phyloP scores from a whole-genome alignment of 2,888 invertebrate genomes.

The Hesperia comma region DNA sequence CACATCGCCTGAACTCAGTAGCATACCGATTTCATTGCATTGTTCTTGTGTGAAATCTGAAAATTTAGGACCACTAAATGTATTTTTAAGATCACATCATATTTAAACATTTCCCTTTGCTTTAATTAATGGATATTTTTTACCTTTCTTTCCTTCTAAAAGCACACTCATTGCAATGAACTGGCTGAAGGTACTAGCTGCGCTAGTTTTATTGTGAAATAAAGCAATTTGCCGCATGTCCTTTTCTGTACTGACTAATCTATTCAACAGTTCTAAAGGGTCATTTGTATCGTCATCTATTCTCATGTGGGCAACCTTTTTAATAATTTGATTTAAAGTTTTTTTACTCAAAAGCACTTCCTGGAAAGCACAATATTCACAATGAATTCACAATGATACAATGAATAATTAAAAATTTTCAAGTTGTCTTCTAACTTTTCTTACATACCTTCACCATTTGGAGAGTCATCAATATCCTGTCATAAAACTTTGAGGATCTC shows the following conservation, averaged over 20 bases:
- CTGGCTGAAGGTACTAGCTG: conserved; percentile 81
- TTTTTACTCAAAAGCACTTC: conserved; percentile 6
- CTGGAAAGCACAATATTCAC: conserved; percentile 4
- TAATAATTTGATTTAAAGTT: conserved; percentile 48
- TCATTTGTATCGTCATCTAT: conserved; percentile 55
- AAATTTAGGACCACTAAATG: conserved; percentile 40
- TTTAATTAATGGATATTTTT: conserved; percentile 27
- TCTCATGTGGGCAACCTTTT: conserved; percentile 53
- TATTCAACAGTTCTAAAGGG: conserved; percentile 56
- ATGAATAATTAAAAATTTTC: too few species aligned
- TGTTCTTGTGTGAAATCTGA: conserved; percentile 86
- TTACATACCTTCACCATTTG: conserved; percentile 58
- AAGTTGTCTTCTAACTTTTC: too few species aligned
- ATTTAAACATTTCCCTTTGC: too few species aligned
- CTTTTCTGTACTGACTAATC: conserved; percentile 53
- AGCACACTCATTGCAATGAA: conserved; percentile 81
- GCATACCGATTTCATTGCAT: conserved; percentile 86
- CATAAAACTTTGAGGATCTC: conserved; percentile 51
- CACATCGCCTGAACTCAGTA: conserved; percentile 88
- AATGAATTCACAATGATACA: too few species aligned
- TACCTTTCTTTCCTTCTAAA: conserved; percentile 77
- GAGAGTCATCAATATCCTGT: conserved; percentile 45
- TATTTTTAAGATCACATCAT: too few species aligned
- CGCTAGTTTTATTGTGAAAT: conserved; percentile 73
- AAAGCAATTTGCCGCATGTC: conserved; percentile 44